Evolutionary conservation across 2,888 invertebrate genomes (phyloP).

Genomic region (Drosophila lutescens): DNA sequence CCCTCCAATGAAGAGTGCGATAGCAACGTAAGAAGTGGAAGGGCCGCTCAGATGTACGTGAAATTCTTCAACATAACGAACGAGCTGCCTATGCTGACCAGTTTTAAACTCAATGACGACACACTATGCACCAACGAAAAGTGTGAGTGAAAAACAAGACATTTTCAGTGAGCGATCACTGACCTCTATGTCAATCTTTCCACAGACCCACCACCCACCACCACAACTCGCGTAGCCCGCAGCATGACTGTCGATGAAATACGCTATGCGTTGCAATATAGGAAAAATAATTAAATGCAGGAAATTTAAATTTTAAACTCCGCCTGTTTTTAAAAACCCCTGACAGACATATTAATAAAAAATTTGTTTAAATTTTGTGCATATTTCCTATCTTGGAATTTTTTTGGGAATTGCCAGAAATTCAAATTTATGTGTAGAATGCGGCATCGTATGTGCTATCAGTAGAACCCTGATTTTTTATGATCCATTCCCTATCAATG

Average conservation of each 20-base stretch:
- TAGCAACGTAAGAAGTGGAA: background rate
- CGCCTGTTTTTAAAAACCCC: too few relatives aligned
- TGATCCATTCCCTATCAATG: too few relatives aligned
- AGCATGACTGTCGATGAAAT: background rate
- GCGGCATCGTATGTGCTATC: too few relatives aligned
- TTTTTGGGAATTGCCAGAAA: too few relatives aligned
- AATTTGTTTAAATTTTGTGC: too few relatives aligned
- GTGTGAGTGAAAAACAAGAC: background rate
- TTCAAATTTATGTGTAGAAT: too few relatives aligned
- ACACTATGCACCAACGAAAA: background rate
- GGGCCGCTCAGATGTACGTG: background rate
- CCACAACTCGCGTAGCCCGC: slow-evolving; percentile 1
- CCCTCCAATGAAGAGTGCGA: background rate
- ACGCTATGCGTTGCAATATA: background rate
- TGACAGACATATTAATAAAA: too few relatives aligned
- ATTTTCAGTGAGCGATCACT: background rate
- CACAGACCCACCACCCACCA: background rate
- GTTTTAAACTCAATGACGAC: background rate
- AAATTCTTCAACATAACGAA: background rate
- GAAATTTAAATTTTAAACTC: background rate
- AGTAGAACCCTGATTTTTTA: too few relatives aligned
- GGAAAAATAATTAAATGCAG: background rate
- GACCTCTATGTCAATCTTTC: background rate
- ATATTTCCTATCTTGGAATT: too few relatives aligned
- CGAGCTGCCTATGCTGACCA: slow-evolving; percentile 8